Conservation (phyloP, 2,797 vertebrate genomes). For the Taeniopygia guttata region DNA sequence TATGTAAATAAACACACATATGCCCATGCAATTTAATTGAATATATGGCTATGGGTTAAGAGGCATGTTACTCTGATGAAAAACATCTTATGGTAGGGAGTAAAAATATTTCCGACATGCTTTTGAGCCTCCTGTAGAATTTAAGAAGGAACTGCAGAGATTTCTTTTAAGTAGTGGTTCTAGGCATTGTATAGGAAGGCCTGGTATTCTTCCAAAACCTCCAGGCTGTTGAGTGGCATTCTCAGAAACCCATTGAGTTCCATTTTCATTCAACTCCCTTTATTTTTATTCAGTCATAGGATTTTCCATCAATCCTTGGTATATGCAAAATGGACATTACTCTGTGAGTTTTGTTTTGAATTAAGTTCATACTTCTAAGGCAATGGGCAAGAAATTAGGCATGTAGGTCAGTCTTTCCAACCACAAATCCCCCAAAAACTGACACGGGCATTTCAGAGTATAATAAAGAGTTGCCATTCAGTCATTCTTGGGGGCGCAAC, state of each 20-base stretch:
- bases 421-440: background rate
- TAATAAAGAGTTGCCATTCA: background rate
- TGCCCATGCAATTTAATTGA: slow-evolving; percentile 68
- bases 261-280: background rate
- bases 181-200: background rate
- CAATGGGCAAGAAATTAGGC: background rate
- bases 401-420: background rate
- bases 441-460: background rate
- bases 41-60: slow-evolving; percentile 62
- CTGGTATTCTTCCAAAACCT: background rate
- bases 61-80: slow-evolving; percentile 65
- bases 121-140: slow-evolving; percentile 58
- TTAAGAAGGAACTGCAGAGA: slow-evolving; percentile 58
- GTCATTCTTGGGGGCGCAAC: background rate
- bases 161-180: slow-evolving; percentile 40
- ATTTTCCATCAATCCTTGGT: background rate
- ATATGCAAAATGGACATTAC: background rate
- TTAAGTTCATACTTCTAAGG: background rate
- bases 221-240: background rate
- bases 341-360: background rate
- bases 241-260: background rate
- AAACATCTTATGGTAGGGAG: slow-evolving; percentile 65
- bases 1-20: slow-evolving; percentile 71
- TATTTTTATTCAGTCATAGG: background rate
- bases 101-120: slow-evolving; percentile 41